Percentiles rank a stretch among this genome's conserved stretches.
phyloP scores from a whole-genome alignment of 2,888 invertebrate species.

The Drosophila phalerata region DNA sequence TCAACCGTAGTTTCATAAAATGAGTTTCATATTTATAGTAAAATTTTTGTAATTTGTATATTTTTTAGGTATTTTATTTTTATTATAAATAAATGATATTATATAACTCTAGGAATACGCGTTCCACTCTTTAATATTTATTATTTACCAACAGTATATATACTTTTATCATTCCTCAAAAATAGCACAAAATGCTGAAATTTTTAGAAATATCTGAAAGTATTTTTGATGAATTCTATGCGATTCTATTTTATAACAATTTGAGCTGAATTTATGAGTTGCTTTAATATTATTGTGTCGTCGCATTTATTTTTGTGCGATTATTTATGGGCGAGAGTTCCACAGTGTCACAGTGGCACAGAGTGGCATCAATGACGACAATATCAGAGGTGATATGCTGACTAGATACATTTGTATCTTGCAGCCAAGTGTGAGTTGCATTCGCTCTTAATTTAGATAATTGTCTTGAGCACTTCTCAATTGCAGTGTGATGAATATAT shows the following conservation, averaged over 20 bases:
- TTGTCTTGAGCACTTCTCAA: conserved; percentile 64
- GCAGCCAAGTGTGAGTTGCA: conserved; percentile 14
- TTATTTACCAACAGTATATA: background rate
- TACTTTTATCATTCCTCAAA: background rate
- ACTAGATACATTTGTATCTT: conserved; percentile 24
- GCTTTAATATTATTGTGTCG: conserved; percentile 72
- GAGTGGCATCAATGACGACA: conserved; percentile 48
- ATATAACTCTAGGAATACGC: background rate
- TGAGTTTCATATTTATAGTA: no score
- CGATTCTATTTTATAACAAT: conserved; percentile 53
- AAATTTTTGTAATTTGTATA: no score
- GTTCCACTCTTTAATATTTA: background rate
- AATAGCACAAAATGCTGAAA: conserved; percentile 6
- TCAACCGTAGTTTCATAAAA: no score
- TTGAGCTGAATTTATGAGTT: conserved; percentile 69
- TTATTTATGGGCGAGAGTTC: conserved; percentile 63
- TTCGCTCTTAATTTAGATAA: conserved; percentile 56
- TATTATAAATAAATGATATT: background rate
- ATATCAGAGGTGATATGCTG: background rate
- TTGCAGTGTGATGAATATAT: background rate
- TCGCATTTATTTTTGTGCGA: conserved; percentile 73
- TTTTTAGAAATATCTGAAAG: conserved; percentile 1
- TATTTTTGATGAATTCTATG: conserved; percentile 68
- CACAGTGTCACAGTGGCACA: conserved; percentile 75
- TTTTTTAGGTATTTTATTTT: no score